A percentile compares a stretch with the other conserved stretches of the same genome.
These are phyloP conservation scores for Stictonetta naevosa DNA, from an alignment of 2,113 vertebrate species.

Conservation along the genomic window DNA sequence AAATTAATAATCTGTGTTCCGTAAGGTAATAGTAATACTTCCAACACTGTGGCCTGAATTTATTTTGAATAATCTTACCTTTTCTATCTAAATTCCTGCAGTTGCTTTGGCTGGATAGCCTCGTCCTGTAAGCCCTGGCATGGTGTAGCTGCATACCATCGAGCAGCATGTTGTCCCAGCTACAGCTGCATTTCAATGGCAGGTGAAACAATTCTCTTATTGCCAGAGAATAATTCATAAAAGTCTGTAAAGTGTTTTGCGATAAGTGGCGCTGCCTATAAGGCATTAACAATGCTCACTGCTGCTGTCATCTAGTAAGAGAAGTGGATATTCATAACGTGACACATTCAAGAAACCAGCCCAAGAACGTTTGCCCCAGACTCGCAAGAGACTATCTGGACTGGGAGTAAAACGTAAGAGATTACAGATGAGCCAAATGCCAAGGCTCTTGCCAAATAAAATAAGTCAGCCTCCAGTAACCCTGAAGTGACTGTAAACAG, in stretches of 20 bases:
- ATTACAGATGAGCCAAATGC: neutral
- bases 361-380: neutral
- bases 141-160: rapidly evolving
- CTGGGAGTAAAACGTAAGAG: neutral
- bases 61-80: neutral
- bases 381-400: neutral
- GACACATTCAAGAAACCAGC: neutral
- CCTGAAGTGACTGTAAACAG: neutral
- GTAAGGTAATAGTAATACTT: neutral
- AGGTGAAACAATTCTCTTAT: neutral
- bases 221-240: neutral
- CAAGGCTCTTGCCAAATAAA: neutral
- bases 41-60: neutral
- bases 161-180: neutral
- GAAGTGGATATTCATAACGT: neutral
- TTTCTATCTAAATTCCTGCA: neutral
- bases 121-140: neutral
- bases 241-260: neutral
- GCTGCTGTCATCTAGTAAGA: neutral
- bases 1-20: neutral
- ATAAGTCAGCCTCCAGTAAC: neutral
- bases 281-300: neutral
- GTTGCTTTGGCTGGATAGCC: neutral
- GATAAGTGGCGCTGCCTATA: neutral
- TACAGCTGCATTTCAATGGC: neutral